Evolutionary conservation across 2,113 vertebrate species (phyloP).

Genomic region (Hyaena hyaena): DNA sequence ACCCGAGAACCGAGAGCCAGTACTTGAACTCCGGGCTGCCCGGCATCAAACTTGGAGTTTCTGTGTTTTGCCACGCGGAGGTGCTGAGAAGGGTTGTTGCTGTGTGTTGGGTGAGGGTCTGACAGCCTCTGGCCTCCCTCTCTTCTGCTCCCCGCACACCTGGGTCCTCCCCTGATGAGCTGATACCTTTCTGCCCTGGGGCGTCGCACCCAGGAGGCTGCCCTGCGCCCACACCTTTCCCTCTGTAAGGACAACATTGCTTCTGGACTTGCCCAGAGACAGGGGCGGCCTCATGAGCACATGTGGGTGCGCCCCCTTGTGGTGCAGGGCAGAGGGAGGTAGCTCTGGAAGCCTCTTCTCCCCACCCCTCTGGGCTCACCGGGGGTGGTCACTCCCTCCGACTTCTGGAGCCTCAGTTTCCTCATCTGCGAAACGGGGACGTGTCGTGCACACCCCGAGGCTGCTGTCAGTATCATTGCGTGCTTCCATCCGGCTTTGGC

Average conservation of each 20-base stretch:
- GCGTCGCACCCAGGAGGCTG: too few species aligned
- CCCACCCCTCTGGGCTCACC: not conserved
- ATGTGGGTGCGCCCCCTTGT: not conserved
- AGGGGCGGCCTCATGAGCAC: too few species aligned
- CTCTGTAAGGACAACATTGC: too few species aligned
- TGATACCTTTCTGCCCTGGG: too few species aligned
- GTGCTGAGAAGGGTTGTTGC: not conserved
- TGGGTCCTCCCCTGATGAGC: accelerated
- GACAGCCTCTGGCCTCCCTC: not conserved
- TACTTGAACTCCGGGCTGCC: not conserved
- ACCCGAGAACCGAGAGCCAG: not conserved
- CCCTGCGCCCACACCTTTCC: accelerated
- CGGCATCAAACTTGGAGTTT: not conserved
- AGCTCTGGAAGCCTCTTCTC: not conserved
- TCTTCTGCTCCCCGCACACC: too few species aligned
- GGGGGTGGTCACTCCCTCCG: too few species aligned
- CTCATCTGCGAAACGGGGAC: not conserved
- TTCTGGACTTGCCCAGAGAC: not conserved
- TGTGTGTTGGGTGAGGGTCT: not conserved
- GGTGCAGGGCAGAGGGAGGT: not conserved
- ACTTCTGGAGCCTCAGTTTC: not conserved
- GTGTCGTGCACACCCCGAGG: accelerated
- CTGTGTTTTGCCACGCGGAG: not conserved
- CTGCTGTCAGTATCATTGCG: not conserved
- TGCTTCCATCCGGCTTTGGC: not conserved